Evolutionary conservation across 2,888 invertebrate genomes (phyloP).

Genomic region (Eupithecia subfuscata): DNA sequence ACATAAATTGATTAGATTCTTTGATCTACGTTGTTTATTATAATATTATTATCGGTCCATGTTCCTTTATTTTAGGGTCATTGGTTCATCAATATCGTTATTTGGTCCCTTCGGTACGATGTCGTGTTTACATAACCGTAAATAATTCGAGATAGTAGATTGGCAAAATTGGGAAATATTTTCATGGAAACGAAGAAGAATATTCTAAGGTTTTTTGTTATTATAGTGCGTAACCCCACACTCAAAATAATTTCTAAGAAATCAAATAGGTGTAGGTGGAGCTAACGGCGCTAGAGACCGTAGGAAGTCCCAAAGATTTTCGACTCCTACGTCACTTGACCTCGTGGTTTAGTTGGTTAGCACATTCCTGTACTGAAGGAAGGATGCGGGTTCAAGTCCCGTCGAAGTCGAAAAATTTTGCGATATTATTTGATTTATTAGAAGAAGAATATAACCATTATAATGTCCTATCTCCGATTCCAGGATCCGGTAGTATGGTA

Average conservation of each 20-base stretch:
- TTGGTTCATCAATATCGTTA: conserved; percentile 42
- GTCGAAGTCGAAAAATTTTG: too few species aligned
- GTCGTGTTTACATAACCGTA: conserved; percentile 40
- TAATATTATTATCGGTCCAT: conserved; percentile 14
- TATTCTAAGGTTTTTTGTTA: too few species aligned
- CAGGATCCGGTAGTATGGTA: background rate
- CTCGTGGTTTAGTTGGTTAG: too few species aligned
- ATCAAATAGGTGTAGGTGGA: too few species aligned
- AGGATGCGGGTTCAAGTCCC: too few species aligned
- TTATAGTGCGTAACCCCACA: too few species aligned
- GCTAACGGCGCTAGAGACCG: too few species aligned
- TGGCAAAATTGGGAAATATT: conserved; percentile 7
- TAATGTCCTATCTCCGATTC: background rate
- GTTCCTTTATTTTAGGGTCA: conserved; percentile 33
- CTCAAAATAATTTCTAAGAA: too few species aligned
- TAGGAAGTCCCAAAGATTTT: too few species aligned
- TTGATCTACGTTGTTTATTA: conserved; percentile 10
- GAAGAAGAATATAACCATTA: background rate
- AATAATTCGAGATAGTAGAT: conserved; percentile 32
- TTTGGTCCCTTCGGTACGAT: conserved; percentile 36
- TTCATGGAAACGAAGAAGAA: background rate
- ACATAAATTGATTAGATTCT: conserved; percentile 5
- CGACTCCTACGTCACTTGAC: too few species aligned
- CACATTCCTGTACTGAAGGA: too few species aligned
- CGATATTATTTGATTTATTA: too few species aligned